Evolutionary conservation across 2,797 vertebrate genomes (phyloP).

Genomic region (Oreochromis mossambicus): DNA sequence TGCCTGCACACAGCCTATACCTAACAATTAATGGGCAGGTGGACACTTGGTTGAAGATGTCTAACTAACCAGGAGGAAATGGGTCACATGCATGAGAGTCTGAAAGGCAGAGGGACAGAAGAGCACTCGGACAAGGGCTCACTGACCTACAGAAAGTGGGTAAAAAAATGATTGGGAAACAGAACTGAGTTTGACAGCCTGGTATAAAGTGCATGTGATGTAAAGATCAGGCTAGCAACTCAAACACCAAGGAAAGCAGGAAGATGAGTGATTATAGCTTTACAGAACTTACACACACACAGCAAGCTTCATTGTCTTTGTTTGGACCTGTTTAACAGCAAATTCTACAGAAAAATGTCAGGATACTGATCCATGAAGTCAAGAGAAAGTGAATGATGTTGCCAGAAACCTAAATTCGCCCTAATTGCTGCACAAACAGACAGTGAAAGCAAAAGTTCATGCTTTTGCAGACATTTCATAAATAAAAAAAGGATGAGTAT

Average conservation of each 20-base stretch:
- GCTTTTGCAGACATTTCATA: neutral
- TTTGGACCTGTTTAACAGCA: neutral
- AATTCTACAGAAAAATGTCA: neutral
- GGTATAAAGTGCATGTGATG: neutral
- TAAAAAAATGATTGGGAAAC: neutral
- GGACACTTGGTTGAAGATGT: neutral
- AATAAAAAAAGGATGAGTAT: neutral
- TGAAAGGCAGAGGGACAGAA: neutral
- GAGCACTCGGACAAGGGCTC: neutral
- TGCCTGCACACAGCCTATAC: too few species aligned
- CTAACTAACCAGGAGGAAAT: neutral
- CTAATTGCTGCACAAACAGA: neutral
- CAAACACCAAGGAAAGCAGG: neutral
- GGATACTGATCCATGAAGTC: neutral
- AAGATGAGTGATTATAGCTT: neutral
- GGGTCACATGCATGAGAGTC: neutral
- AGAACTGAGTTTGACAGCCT: neutral
- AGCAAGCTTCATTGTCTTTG: neutral
- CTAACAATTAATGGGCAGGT: neutral
- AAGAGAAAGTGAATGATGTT: too few species aligned
- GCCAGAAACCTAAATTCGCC: neutral
- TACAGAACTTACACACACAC: neutral
- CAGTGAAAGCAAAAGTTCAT: neutral
- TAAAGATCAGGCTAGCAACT: neutral
- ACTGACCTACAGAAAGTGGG: neutral